These are phyloP conservation scores for Pyrocephalus nanus DNA, from an alignment of 2,797 vertebrate genomes.

Conservation along the genomic window DNA sequence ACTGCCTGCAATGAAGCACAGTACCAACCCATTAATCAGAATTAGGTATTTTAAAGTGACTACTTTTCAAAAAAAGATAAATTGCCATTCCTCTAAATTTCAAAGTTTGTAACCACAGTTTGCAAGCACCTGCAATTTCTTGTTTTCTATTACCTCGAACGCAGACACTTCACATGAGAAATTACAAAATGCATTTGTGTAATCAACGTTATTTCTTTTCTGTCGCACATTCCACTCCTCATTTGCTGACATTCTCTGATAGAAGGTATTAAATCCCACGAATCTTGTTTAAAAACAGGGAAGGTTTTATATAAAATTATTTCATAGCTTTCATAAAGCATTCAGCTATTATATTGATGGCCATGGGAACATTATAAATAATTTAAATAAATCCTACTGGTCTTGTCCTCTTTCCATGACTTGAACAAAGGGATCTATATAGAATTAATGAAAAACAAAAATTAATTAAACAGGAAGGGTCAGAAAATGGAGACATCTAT, in stretches of 20 bases:
- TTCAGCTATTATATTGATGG: neutral
- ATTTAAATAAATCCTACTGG: slow-evolving; percentile 18
- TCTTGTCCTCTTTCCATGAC: neutral
- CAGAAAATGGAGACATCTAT: neutral
- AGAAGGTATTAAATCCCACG: neutral
- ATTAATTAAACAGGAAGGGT: slow-evolving; percentile 5
- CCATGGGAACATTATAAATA: neutral
- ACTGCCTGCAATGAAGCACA: neutral
- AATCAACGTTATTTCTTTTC: neutral
- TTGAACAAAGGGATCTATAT: neutral
- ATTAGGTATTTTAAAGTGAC: neutral
- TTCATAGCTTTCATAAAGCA: neutral
- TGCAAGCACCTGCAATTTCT: neutral
- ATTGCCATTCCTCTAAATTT: neutral
- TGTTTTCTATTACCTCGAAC: neutral
- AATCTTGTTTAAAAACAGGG: neutral
- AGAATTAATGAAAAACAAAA: neutral
- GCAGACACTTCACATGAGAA: neutral
- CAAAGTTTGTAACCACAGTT: neutral
- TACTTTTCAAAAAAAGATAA: neutral
- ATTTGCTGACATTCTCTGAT: neutral
- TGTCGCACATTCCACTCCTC: neutral
- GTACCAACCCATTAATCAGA: neutral
- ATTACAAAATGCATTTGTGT: neutral
- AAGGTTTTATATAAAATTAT: neutral